Evolutionary conservation across 2,797 vertebrate species (phyloP), one percentile per base, ranked within the genome.

Genomic region (Poeciliopsis gracilis): DNA sequence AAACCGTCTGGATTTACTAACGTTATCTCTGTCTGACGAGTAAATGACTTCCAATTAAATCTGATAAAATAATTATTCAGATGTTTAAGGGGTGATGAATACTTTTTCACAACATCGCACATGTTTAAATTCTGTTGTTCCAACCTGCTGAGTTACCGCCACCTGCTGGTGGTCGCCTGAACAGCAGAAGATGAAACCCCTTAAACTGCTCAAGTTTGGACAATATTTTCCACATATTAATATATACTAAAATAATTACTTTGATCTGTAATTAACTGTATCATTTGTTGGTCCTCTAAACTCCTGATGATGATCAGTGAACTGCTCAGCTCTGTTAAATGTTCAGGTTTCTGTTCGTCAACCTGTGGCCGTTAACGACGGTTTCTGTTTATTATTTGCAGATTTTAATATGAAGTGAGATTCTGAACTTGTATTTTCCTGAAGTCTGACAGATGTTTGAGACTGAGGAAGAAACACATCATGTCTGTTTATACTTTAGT

Each of bases 241-340:
- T 55, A 55, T 12, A 55, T 10, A 55, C 9, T 28, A 46, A 46
- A 16, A 11, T 45, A 41, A 28, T 15, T 4, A 46, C n/a, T 47
- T 47, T 46, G 18, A 72, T 72, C 45, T 72, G 10, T 38, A 67
- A 41, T 66, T 41, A 67, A 12, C 63, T 41, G 43, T 20, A 33
- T 25, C 23, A 67, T 38, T 67, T 23, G 28, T 41, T 25, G 36
- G 25, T 67, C 20, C 63, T 63, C 38, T 25, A 66, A 66, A 66
- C 10, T 66, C 36, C 7, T 46, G 70, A 36, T 18, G 75, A 63
- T 49, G 72, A 70, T 79, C 57, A 25, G 10, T 36, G 30, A 79
- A 53, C 66, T 73, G 59, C 55, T 74, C 73, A 30, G 45, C 33
- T 15, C 33, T 15, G 16, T 36, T 30, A 77, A 9, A 41, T 55